Evolutionary conservation across 2,113 vertebrate species (phyloP).

Genomic region (Solenodon paradoxus): DNA sequence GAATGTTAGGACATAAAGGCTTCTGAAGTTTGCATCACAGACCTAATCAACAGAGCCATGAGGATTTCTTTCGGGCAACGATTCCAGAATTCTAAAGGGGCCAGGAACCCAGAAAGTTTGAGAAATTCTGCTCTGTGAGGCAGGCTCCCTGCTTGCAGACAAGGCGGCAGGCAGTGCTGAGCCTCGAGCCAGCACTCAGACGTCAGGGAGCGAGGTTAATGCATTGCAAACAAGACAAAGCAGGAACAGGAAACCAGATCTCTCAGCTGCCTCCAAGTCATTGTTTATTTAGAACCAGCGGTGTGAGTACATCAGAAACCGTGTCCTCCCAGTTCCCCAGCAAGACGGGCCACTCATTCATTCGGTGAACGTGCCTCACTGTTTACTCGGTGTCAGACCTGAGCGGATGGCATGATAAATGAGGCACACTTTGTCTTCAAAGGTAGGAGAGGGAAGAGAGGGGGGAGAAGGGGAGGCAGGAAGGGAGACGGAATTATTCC

Average conservation of each 20-base stretch:
- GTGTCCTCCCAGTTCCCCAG: background rate
- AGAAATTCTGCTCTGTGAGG: background rate
- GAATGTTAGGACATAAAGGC: background rate
- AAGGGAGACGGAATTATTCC: background rate
- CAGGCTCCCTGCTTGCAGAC: no score
- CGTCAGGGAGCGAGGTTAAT: background rate
- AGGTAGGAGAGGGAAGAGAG: background rate
- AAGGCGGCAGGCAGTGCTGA: background rate
- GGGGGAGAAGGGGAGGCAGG: background rate
- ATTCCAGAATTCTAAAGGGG: background rate
- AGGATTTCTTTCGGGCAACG: background rate
- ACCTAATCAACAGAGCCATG: background rate
- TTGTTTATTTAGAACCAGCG: background rate
- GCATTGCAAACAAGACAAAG: background rate
- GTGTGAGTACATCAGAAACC: background rate
- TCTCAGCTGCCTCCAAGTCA: background rate
- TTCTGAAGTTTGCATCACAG: background rate
- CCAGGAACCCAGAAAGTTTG: background rate
- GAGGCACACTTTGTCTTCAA: background rate
- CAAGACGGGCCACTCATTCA: accelerated
- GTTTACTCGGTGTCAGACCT: background rate
- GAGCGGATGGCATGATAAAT: background rate
- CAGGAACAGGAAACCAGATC: background rate
- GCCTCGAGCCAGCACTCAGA: background rate
- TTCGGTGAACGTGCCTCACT: accelerated